Evolutionary conservation across 2,113 vertebrate species (phyloP), one percentile per base, ranked within the genome.

Genomic region (Microtus richardsoni): DNA sequence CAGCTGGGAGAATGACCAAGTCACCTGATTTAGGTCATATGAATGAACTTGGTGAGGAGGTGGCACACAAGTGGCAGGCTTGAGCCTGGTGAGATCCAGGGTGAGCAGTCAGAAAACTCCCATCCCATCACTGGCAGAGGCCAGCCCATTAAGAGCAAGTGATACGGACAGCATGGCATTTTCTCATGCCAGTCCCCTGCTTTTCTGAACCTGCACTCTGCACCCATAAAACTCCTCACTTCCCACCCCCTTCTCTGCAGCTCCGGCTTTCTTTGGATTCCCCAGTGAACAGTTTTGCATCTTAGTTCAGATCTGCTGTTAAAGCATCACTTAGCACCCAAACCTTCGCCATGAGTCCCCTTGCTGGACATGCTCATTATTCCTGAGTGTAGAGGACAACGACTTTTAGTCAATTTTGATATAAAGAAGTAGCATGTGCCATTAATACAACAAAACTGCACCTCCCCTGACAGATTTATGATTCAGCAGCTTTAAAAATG

Each of bases 201-300:
- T 86, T 47, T 74, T 21, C 88, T 47, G 21, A 36, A 28, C 62
- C 30, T 11, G 17, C 9, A 28, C 39, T 52, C 24, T 60, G 17
- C 5, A 11, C 70, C 62, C 49, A 4, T 8, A 9, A 41, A 75
- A 24, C 3, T 22, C 7, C 30, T 13, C 0, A 3, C 36, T 44
- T 52, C 36, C 39, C 21, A 0, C 2, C 22, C 77, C 52, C 10
- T 39, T 7, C 19, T 54, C 33, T 5, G 36, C 30, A 30, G 2
- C 39, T 33, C n/a, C 0, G 0, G 73, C 49, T 77, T 83, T 33
- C 41, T 64, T 87, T 49, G 44, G 39, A 2, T n/a, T 28, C 54
- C 54, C 75, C 52, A 60, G 3, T 71, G 82, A 36, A 54, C 41
- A 77, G 28, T 52, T 58, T 79, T 71, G 13, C 22, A 13, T 70